Evolutionary conservation across 2,797 vertebrate species (phyloP).

Genomic region (Gila robusta): DNA sequence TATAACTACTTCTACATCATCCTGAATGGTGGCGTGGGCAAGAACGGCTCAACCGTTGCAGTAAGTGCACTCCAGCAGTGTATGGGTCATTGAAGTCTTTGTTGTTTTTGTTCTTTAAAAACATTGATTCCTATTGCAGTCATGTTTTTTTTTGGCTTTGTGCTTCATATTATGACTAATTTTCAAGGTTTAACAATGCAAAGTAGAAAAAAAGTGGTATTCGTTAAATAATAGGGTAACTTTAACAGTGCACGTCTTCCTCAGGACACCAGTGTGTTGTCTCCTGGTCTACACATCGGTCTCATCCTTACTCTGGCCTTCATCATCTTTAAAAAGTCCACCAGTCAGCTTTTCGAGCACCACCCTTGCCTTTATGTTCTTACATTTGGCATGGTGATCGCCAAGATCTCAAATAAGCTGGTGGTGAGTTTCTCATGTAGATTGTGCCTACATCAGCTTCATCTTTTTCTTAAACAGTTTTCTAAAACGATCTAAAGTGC

Average conservation of each 20-base stretch:
- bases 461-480: not conserved
- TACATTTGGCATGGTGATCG: slow-evolving; percentile 91
- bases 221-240: not conserved
- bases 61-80: slow-evolving; percentile 78
- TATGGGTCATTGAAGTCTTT: not conserved
- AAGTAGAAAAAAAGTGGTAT: not conserved
- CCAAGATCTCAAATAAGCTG: slow-evolving; percentile 96
- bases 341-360: slow-evolving; percentile 89
- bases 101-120: not conserved
- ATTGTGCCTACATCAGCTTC: not conserved
- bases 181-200: not conserved
- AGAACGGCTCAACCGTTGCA: slow-evolving; percentile 97
- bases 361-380: slow-evolving; percentile 94
- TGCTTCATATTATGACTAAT: too few species aligned
- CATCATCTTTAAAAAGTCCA: slow-evolving; percentile 97
- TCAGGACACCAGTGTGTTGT: slow-evolving; percentile 96
- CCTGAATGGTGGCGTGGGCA: slow-evolving; percentile 93
- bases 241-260: slow-evolving; percentile 19
- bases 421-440: slow-evolving; percentile 81
- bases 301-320: slow-evolving; percentile 89
- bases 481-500: not conserved
- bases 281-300: slow-evolving; percentile 91
- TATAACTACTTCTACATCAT: slow-evolving; percentile 96
- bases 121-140: not conserved
- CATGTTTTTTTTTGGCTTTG: not conserved